These are phyloP conservation scores for Fregata magnificens DNA, from an alignment of 2,113 vertebrate genomes.

Conservation along the genomic window DNA sequence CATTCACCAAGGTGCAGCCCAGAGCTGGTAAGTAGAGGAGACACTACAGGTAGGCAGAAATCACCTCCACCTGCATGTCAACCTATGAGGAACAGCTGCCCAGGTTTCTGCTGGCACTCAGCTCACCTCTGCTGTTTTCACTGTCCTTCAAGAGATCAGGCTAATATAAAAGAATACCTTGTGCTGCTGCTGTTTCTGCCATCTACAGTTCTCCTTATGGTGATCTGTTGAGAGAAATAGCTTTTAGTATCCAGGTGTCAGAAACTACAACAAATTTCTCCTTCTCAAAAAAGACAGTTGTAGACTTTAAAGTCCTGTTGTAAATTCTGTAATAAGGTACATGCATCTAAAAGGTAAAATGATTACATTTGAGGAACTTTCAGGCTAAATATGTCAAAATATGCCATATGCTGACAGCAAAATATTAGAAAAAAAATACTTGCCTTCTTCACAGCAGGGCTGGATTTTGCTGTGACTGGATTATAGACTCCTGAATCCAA, in stretches of 20 bases:
- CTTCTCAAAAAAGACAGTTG: background rate
- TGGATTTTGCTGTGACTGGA: background rate
- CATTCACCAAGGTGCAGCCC: background rate
- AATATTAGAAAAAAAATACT: background rate
- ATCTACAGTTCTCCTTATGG: background rate
- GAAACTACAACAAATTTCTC: background rate
- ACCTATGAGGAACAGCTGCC: background rate
- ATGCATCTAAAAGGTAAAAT: background rate
- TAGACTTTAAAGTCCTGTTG: background rate
- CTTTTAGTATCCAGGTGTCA: background rate
- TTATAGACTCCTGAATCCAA: background rate
- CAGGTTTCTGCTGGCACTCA: background rate
- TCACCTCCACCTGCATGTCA: background rate
- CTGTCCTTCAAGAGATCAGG: background rate
- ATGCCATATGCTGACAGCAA: background rate
- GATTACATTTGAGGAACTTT: background rate
- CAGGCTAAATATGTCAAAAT: background rate
- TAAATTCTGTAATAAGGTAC: background rate
- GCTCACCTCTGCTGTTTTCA: background rate
- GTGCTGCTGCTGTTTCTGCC: background rate
- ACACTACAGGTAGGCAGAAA: background rate
- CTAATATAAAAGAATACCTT: constrained; percentile 43
- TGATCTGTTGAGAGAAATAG: constrained; percentile 30
- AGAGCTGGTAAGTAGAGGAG: background rate
- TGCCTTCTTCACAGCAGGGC: constrained; percentile 37